Conservation (phyloP, 2,797 vertebrate species). For the Thripadectes ignobilis region DNA sequence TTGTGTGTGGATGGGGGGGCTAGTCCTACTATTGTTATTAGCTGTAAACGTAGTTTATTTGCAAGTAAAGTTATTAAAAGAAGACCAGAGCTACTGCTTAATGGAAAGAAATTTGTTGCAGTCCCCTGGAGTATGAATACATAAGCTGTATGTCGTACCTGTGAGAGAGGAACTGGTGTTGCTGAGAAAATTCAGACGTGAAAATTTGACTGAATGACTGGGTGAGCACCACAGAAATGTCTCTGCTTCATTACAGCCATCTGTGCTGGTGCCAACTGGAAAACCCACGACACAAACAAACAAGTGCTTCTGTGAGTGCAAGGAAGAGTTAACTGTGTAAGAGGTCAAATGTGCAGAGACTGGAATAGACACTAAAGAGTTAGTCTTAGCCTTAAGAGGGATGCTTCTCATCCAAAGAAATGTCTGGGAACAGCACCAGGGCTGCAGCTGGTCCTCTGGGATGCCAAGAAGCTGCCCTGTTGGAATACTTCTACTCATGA, state of each 20-base stretch:
- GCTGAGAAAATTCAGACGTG: not conserved
- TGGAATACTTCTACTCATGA: not conserved
- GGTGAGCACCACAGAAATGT: not conserved
- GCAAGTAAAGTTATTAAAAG: not conserved
- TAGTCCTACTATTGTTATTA: not conserved
- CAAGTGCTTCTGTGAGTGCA: not conserved
- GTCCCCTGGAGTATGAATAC: not conserved
- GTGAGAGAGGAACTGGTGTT: not conserved
- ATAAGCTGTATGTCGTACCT: not conserved
- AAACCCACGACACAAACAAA: too few relatives aligned
- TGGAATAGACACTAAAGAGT: not conserved
- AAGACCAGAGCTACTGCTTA: not conserved
- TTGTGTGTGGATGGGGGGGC: not conserved
- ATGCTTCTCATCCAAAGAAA: not conserved
- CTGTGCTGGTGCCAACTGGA: not conserved
- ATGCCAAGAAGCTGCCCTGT: not conserved
- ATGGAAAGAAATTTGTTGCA: not conserved
- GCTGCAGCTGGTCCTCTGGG: not conserved
- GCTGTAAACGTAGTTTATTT: not conserved
- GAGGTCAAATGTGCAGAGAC: not conserved
- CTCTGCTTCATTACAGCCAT: not conserved
- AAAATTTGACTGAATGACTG: not conserved
- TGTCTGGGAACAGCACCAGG: not conserved
- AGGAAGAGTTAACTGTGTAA: not conserved
- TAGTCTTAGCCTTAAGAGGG: not conserved